Evolutionary conservation across 2,797 vertebrate species (phyloP), one percentile per base, ranked within the genome.

Genomic region (Leucoraja ocellata): DNA sequence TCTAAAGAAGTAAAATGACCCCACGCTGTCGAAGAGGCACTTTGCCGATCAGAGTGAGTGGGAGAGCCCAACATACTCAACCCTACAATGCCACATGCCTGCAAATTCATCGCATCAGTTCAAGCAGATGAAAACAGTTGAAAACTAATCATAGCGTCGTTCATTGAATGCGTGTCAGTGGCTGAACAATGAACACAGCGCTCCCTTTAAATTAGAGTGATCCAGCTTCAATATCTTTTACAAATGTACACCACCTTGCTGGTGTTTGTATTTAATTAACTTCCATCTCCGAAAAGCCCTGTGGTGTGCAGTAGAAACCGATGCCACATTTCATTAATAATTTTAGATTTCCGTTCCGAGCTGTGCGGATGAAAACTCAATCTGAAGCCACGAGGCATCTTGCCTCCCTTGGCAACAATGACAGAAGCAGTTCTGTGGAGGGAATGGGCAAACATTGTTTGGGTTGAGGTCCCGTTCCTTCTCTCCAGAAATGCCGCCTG

Each of bases 221-320:
- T 36, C n/a, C 61, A 36, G 21, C 32, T 68, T 65, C 84, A 68
- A 88, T 68, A 68, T 5, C 28, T 36, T 65, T 9, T 36, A 18
- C 84, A 88, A 88, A 88, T 7, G 25, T 16, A 16, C 32, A 32
- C 32, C 84, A 21, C 36, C n/a, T 88, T 63, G 16, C 84, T 18
- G 8, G 61, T 88, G 65, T 88, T 88, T 88, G 6, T 21, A 68
- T 88, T 88, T 88, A 88, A 88, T 88, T 88, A 88, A 68, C 84
- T 88, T 68, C 16, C 32, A 23, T 36, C 84, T 32, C 16, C 4
- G 6, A 3, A 88, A 18, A 36, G 23, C 6, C 61, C 84, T 88
- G 28, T 88, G 61, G 84, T 68, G n/a, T 65, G 84, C 61, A 36
- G 84, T 68, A 32, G 84, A 16, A 86, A 65, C 61, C 0, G 32